Base-by-base conservation (phyloP, 2,797 vertebrate genomes). In the Thunnus albacares region DNA sequence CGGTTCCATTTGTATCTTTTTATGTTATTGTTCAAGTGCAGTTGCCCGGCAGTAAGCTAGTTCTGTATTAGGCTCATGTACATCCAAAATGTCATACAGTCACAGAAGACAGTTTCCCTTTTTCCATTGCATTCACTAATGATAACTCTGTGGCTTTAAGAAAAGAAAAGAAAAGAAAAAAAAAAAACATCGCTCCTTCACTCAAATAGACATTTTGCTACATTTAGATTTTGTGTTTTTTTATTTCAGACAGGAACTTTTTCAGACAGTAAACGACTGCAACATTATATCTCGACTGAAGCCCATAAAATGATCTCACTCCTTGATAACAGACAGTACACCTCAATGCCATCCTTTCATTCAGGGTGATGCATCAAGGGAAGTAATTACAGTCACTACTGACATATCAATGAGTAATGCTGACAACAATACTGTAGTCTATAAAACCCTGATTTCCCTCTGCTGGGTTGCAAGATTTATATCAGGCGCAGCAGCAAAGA, bases 371-470 rank as follows among this genome's bases (percentile, higher is more conserved):
- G 89, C 92, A 91, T 88, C 89, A 82, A 82, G 81, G 88, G 83
- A 80, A 77, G 86, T 89, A 87, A 94, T 92, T 93, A 91, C 78
- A 90, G 88, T 89, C 89, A 83, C 82, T 59, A 76, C 83, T 91
- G 94, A 94, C 92, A 89, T 90, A 92, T 86, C 59, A 84, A 93
- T 94, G 94, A 94, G 55, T 93, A 87, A 93, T 45, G 81, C 85
- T 85, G 87, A 88, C 92, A 90, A 88, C 86, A 82, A 78, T 78
- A 79, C 84, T 83, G 66, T 61, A n/a, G 81, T 82, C 90, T 90
- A 94, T 94, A 94, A 94, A 93, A 87, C 67, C 83, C 76, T 58
- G 83, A 85, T 87, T 80, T 90, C 64, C 74, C 72, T 86, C 81
- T 57, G 84, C 83, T 53, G 71, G 51, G 33, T 87, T 85, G 52